These are phyloP conservation scores for Lithobius niger DNA, from an alignment of 1,140 invertebrate species.

Conservation along the genomic window DNA sequence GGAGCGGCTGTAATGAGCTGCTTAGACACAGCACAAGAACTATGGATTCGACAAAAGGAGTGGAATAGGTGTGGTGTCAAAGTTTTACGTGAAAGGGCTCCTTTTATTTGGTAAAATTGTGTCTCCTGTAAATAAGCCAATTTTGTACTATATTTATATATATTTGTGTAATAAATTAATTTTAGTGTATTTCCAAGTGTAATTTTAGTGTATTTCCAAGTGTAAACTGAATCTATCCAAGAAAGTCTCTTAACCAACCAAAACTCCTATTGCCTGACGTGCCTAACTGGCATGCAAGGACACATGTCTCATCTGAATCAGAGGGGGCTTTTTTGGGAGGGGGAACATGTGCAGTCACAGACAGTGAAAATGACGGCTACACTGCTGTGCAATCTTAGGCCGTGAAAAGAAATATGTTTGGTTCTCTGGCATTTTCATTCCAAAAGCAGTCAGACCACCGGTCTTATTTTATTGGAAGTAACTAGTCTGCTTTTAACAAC, in stretches of 20 bases:
- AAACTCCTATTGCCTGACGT: neutral
- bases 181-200: neutral
- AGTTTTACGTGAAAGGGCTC: constrained; percentile 61
- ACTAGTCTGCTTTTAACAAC: too few species aligned
- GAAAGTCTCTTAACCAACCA: neutral
- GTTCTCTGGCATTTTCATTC: too few species aligned
- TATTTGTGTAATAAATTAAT: constrained; percentile 14
- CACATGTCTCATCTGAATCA: too few species aligned
- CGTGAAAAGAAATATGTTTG: too few species aligned
- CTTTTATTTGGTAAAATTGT: constrained; percentile 37
- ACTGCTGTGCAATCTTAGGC: too few species aligned
- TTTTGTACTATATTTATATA: constrained; percentile 14
- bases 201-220: neutral
- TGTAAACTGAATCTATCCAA: neutral
- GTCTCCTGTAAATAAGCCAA: neutral
- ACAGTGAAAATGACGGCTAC: too few species aligned
- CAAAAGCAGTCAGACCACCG: too few species aligned
- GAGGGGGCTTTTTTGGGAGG: too few species aligned
- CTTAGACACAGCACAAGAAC: constrained; percentile 72
- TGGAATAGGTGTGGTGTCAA: constrained; percentile 75
- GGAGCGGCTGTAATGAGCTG: constrained; percentile 85
- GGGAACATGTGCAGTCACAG: too few species aligned
- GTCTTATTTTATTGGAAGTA: too few species aligned
- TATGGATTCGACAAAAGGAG: constrained; percentile 76
- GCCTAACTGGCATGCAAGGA: neutral